Base-by-base conservation (phyloP, 2,113 vertebrate species). In the Microtus pennsylvanicus region DNA sequence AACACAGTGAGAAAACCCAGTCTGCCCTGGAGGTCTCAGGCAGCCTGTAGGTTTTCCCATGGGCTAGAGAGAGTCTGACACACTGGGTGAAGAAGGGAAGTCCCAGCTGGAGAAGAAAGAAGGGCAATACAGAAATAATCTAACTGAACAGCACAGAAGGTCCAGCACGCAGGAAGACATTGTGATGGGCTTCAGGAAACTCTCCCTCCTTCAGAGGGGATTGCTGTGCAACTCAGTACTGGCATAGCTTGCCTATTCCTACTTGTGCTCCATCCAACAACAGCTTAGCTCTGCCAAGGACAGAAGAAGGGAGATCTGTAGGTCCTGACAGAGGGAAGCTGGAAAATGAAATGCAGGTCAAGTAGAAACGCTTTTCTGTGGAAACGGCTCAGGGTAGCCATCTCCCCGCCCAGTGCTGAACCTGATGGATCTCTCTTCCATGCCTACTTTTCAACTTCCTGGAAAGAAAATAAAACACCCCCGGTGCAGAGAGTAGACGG, bases 341-440 rank as follows among this genome's bases (percentile, higher is more conserved):
- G 9, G 28, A 82, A 93, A 95, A 24, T 70, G 75, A 94, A 93
- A 95, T 9, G 19, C 10, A 11, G 69, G 6, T 93, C 61, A 67
- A 28, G 83, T 87, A 42, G 82, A 75, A 96, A 11, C 1, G 3
- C 22, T 91, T 78, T 78, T 74, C 38, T 91, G 2, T 4, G 81
- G 87, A 83, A 91, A 87, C 63, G 28, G 81, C 35, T 83, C 38
- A 74, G 38, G 90, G 33, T 13, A 7, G 0, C 22, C 63, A 2
- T 35, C 13, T 82, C n/a, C 22, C 0, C 13, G 1, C 10, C 50
- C 14, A 63, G 3, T 21, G 63, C 45, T 65, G 45, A 42, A 63
- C 33, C 55, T 89, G 16, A 55, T 0, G 9, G 42, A 50, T 61
- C 77, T 80, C 50, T 0, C 14, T 77, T 94, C 69, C 55, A 55